phyloP scores from a whole-genome alignment of 2,797 vertebrate species.

The Megaceryle alcyon region DNA sequence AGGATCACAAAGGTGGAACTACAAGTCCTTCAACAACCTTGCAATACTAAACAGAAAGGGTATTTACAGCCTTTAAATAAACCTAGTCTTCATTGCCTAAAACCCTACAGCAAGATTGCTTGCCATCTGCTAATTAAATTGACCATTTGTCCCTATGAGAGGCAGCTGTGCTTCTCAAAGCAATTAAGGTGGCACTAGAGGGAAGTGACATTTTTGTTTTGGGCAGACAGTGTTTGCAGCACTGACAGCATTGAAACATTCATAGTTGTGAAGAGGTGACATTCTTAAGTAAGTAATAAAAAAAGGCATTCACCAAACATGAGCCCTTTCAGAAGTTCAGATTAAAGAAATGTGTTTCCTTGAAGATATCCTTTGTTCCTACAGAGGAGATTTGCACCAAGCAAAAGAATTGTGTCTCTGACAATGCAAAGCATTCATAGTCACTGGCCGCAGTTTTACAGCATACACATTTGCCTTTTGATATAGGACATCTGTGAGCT shows the following conservation, averaged over 20 bases:
- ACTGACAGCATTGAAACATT: background rate
- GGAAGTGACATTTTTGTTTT: background rate
- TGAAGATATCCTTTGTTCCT: background rate
- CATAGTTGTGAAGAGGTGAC: background rate
- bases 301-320: background rate
- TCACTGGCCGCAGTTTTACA: background rate
- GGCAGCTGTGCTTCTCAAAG: slow-evolving; percentile 15
- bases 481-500: slow-evolving; percentile 25
- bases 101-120: background rate
- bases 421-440: background rate
- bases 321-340: background rate
- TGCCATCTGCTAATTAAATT: slow-evolving; percentile 44
- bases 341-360: background rate
- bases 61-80: background rate
- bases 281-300: background rate
- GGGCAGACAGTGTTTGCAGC: background rate
- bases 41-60: background rate
- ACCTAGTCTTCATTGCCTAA: background rate
- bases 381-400: background rate
- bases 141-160: slow-evolving; percentile 25
- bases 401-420: background rate
- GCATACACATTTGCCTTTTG: background rate
- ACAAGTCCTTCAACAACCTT: background rate
- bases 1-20: background rate
- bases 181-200: background rate